Evolutionary conservation across 2,797 vertebrate species (phyloP), one percentile per base, ranked within the genome.

Genomic region (Cyprinella venusta): DNA sequence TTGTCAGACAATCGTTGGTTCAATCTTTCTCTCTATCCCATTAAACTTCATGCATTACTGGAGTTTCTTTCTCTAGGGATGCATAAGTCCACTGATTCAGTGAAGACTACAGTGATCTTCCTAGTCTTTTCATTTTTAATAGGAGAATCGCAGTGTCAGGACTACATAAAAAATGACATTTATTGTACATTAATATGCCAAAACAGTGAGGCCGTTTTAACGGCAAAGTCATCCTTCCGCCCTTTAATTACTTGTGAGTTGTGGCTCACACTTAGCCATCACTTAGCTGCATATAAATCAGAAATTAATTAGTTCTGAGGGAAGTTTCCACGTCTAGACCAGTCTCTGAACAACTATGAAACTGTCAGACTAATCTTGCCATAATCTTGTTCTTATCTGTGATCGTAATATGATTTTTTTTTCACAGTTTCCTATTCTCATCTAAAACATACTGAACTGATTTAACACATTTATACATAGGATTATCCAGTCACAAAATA

Each of bases 221-320:
- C 54, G 78, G 48, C 19, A 87, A 84, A 72, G 52, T 82, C 77
- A 76, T 63, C 54, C 45, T 71, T 87, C 78, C 38, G n/a, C 68
- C 70, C 81, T 76, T 83, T 85, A 86, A 89, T 89, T 87, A 79
- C 84, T 78, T 85, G 38, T 86, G 80, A 85, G 76, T 79, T 83
- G 75, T 76, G 75, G 50, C 52, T 87, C 79, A 71, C 63, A 61
- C 68, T 80, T 63, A 68, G 65, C 81, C 71, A 80, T 88, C 76
- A 84, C 81, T 80, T 79, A 52, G n/a, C 68, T 81, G 68, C 80
- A 81, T 81, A 84, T 87, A 75, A 83, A 80, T 86, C 69, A 85
- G 56, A 45, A 82, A 83, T 83, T 70, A 84, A 84, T 87, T 83
- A 82, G 52, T 84, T 71, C 6, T 84, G 77, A 86, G 42, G 76